Evolutionary conservation across 2,888 invertebrate species (phyloP), one percentile per base, ranked within the genome.

Genomic region (Maniola hyperantus): DNA sequence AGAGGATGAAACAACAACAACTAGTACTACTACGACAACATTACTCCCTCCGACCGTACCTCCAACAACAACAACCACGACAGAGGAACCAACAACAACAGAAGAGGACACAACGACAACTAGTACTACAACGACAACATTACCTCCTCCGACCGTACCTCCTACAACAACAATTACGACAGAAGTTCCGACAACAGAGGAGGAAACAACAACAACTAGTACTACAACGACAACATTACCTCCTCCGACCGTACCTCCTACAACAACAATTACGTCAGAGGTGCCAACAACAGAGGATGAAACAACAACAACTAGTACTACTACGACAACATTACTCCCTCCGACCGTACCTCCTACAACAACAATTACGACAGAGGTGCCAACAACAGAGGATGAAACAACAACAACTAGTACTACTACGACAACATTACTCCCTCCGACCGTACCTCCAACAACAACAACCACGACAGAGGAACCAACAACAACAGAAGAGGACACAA

Each of bases 211-310:
- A n/a, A n/a, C n/a, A n/a, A n/a, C n/a, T n/a, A n/a, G n/a, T n/a
- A n/a, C n/a, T n/a, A n/a, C n/a, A n/a, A n/a, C n/a, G n/a, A n/a
- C n/a, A n/a, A n/a, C n/a, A n/a, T n/a, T 6, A 15, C 11, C 34
- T 5, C 18, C 55, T 6, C 39, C 61, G 48, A 64, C 62, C 8
- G 5, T n/a, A n/a, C n/a, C n/a, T n/a, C n/a, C n/a, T n/a, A 7
- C 10, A 4, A 36, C 36, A n/a, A 0, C 18, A 6, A 46, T 15
- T 15, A 46, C n/a, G 36, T 2, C n/a, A 36, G 10, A 36, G 15
- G 1, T 13, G 26, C 20, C 10, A 51, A 51, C 51, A 51, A 51
- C 51, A 51, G 48, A 48, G 15, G 48, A 1, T 7, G 48, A 7
- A 7, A 0, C 10, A 10, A 10, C 39, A 6, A 54, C 64, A 13